phyloP scores from a whole-genome alignment of 2,113 vertebrate species.

The Tautogolabrus adspersus region DNA sequence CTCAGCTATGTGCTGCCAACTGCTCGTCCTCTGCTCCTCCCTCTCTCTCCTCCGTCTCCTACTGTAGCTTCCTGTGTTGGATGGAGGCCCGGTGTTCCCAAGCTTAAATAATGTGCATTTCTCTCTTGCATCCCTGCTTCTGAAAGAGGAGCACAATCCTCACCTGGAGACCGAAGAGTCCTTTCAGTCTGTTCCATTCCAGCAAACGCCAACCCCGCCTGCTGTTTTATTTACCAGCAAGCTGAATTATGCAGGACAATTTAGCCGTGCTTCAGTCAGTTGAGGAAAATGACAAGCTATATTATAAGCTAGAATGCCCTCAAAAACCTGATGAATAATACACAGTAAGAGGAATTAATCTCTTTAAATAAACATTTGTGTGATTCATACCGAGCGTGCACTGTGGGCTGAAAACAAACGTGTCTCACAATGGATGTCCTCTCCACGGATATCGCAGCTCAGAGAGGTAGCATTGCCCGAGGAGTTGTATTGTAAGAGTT shows the following conservation, averaged over 20 bases:
- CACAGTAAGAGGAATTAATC: slow-evolving; percentile 77
- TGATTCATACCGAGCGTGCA: slow-evolving; percentile 62
- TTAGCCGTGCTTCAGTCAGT: slow-evolving; percentile 78
- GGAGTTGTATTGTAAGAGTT: slow-evolving; percentile 50
- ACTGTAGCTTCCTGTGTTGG: slow-evolving; percentile 68
- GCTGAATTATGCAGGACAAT: slow-evolving; percentile 82
- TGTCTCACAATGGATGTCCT: slow-evolving; percentile 26
- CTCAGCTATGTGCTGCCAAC: slow-evolving; percentile 68
- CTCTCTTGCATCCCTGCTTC: slow-evolving; percentile 63
- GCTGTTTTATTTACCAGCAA: slow-evolving; percentile 79
- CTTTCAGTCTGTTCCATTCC: slow-evolving; percentile 67
- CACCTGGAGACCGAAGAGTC: slow-evolving; percentile 73
- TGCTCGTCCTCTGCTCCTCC: slow-evolving; percentile 64
- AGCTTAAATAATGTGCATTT: slow-evolving; percentile 79
- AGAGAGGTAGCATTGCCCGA: slow-evolving; percentile 12
- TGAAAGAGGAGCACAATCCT: slow-evolving; percentile 69
- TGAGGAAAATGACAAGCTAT: slow-evolving; percentile 75
- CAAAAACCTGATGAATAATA: slow-evolving; percentile 79
- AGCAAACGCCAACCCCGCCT: slow-evolving; percentile 55
- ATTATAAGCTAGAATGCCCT: slow-evolving; percentile 76
- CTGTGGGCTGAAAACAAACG: slow-evolving; percentile 41
- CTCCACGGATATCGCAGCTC: slow-evolving; percentile 4
- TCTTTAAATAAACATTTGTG: slow-evolving; percentile 76
- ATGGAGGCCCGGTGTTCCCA: slow-evolving; percentile 63
- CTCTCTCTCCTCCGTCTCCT: slow-evolving; percentile 43